Evolutionary conservation across 2,113 vertebrate genomes (phyloP).

Genomic region (Epinephelus cyanopodus): DNA sequence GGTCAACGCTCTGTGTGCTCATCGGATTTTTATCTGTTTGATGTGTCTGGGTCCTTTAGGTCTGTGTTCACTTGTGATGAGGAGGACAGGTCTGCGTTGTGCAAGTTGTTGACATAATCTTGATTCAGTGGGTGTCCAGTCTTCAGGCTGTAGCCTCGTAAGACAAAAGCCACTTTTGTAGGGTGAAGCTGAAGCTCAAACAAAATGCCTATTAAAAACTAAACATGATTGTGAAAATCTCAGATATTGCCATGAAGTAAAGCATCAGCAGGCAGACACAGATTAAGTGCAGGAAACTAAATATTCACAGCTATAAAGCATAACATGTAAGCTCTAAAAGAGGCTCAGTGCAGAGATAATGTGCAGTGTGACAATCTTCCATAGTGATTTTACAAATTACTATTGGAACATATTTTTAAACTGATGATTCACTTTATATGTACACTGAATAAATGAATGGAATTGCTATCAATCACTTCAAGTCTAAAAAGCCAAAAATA

Average conservation of each 20-base stretch:
- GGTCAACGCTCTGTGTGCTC: constrained; percentile 24
- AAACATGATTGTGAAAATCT: neutral
- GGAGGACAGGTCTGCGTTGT: constrained; percentile 15
- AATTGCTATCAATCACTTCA: neutral
- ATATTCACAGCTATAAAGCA: neutral
- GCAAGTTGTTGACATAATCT: constrained; percentile 38
- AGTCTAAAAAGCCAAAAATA: neutral
- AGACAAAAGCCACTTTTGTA: neutral
- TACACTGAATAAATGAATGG: too few species aligned
- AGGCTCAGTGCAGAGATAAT: neutral
- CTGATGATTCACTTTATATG: neutral
- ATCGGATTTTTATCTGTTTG: constrained; percentile 39
- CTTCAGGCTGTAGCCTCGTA: neutral
- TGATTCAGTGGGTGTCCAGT: constrained; percentile 25
- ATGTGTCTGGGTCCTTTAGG: constrained; percentile 28
- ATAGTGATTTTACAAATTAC: neutral
- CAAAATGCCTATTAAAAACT: neutral
- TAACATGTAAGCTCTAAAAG: neutral
- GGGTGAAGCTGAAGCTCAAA: neutral
- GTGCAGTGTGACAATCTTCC: neutral
- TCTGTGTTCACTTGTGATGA: constrained; percentile 34
- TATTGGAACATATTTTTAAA: neutral
- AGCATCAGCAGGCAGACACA: neutral
- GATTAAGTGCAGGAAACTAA: neutral
- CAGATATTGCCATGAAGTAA: neutral